A percentile compares a stretch with the other conserved stretches of the same genome.
Evolutionary conservation across 2,113 vertebrate species (phyloP).

Genomic region (Agelaius tricolor): DNA sequence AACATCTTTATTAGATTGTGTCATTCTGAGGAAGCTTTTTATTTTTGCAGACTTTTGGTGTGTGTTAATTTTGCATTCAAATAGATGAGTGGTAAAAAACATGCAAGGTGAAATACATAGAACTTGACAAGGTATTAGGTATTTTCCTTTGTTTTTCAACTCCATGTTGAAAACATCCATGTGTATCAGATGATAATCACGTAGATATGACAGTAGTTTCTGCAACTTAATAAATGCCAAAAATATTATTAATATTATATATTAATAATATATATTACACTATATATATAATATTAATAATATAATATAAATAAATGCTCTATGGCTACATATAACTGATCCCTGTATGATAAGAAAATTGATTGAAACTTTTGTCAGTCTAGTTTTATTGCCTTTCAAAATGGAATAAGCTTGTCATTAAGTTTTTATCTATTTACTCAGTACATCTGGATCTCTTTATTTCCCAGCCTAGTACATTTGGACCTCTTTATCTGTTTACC

Average conservation of each 20-base stretch:
- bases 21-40: background rate
- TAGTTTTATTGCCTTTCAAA: background rate
- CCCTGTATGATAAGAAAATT: background rate
- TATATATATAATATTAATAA: too few relatives aligned
- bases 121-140: background rate
- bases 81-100: background rate
- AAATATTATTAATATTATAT: background rate
- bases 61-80: background rate
- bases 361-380: background rate
- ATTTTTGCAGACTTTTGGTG: background rate
- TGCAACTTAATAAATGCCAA: background rate
- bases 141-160: background rate
- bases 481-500: background rate
- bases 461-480: background rate
- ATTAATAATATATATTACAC: too few relatives aligned
- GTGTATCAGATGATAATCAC: background rate
- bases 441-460: background rate
- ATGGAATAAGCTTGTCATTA: background rate
- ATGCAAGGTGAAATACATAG: background rate
- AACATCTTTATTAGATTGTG: background rate
- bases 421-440: background rate
- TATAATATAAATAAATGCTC: too few relatives aligned
- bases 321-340: background rate
- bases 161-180: too few relatives aligned
- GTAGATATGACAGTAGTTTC: background rate